A percentile compares a stretch with the other conserved stretches of the same genome.
These are phyloP conservation scores for Terebella lapidaria DNA, from an alignment of 2,888 invertebrate species.

Conservation along the genomic window DNA sequence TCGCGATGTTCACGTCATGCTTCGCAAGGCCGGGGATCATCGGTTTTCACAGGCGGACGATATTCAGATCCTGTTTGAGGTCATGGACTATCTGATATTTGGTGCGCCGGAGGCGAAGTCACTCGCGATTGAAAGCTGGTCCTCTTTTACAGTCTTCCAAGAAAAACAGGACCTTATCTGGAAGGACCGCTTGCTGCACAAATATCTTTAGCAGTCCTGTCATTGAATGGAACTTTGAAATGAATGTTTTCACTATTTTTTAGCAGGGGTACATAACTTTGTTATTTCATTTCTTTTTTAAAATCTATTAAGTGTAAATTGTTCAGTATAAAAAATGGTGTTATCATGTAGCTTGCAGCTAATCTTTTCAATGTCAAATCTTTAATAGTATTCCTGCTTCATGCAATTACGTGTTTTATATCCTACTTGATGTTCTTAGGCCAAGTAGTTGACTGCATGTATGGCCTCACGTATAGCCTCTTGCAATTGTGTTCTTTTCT, in stretches of 20 bases:
- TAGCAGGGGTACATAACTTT: not conserved
- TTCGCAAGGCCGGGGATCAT: conserved; percentile 21
- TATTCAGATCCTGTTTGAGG: conserved; percentile 16
- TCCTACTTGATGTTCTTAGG: too few relatives aligned
- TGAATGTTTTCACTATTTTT: not conserved
- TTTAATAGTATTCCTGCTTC: too few relatives aligned
- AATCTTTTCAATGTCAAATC: too few relatives aligned
- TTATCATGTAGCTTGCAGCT: too few relatives aligned
- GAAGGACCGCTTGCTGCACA: not conserved
- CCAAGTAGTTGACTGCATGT: too few relatives aligned
- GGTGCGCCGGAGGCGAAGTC: conserved; percentile 5
- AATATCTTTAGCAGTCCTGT: not conserved
- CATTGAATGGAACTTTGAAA: not conserved
- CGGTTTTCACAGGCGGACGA: conserved; percentile 21
- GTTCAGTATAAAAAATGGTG: too few relatives aligned
- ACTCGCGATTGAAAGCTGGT: conserved; percentile 9
- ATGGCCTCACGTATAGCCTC: too few relatives aligned
- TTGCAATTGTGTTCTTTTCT: too few relatives aligned
- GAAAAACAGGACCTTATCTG: not conserved
- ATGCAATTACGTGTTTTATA: too few relatives aligned
- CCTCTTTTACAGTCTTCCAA: conserved; percentile 9
- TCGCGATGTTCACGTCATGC: conserved; percentile 14
- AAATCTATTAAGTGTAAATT: too few relatives aligned
- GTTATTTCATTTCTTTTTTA: not conserved
- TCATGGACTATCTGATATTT: conserved; percentile 12